Conservation (phyloP, 2,797 vertebrate genomes). For the Alcedo atthis region DNA sequence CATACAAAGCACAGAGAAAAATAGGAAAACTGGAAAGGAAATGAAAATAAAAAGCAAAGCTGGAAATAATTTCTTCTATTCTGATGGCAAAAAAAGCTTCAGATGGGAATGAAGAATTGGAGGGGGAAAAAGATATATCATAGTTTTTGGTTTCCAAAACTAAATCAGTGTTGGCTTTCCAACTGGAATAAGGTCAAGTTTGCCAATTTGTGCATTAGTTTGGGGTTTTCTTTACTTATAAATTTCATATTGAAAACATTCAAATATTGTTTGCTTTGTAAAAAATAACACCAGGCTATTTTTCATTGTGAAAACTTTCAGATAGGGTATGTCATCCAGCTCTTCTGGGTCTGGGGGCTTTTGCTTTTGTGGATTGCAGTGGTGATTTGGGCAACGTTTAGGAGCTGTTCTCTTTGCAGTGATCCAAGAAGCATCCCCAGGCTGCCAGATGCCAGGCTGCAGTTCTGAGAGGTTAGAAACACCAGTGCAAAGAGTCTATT, state of each 20-base stretch:
- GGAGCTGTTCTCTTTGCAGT: neutral
- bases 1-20: neutral
- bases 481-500: rapidly evolving
- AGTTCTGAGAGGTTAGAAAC: neutral
- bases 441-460: neutral
- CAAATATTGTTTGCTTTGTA: neutral
- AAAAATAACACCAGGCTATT: neutral
- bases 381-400: neutral
- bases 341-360: neutral
- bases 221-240: neutral
- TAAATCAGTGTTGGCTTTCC: neutral
- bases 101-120: neutral
- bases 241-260: neutral
- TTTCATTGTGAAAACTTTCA: neutral
- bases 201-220: neutral
- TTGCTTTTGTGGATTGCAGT: neutral
- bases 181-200: neutral
- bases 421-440: neutral
- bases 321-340: neutral
- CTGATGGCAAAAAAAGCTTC: neutral
- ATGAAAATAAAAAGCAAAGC: neutral
- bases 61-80: slow-evolving; percentile 32
- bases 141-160: neutral
- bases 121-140: neutral
- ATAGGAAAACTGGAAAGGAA: slow-evolving; percentile 14